Evolutionary conservation across 2,888 invertebrate genomes (phyloP).

Genomic region (Bellardia pandia): DNA sequence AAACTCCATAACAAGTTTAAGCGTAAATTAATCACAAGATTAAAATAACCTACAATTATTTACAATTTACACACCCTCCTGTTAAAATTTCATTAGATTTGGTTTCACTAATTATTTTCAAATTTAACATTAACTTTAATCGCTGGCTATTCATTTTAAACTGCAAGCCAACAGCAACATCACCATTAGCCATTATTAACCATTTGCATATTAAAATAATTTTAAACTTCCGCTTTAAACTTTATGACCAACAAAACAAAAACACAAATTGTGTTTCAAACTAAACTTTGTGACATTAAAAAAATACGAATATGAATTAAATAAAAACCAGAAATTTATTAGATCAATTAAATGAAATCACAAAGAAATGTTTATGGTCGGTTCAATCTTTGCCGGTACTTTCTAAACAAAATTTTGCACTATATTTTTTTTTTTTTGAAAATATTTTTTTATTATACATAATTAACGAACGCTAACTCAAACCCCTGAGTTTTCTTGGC

Average conservation of each 20-base stretch:
- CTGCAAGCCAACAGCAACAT: background rate
- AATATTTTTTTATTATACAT: background rate
- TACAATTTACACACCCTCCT: constrained; percentile 7
- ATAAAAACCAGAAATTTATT: constrained; percentile 33
- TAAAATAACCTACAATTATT: background rate
- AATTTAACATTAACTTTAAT: constrained; percentile 5
- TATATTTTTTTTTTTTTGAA: constrained; percentile 5
- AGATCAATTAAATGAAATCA: constrained; percentile 6
- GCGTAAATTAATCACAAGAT: background rate
- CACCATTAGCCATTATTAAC: no score
- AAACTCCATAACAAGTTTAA: background rate
- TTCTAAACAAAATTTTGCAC: constrained; percentile 56
- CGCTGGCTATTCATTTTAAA: background rate
- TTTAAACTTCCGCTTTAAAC: constrained; percentile 42
- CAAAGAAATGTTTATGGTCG: background rate
- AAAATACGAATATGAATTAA: constrained; percentile 18
- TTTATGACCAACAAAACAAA: background rate
- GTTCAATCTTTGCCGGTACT: constrained; percentile 14
- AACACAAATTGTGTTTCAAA: constrained; percentile 19
- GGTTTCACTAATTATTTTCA: constrained; percentile 37
- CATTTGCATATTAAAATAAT: constrained; percentile 55
- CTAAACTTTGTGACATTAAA: constrained; percentile 35
- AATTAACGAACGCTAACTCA: constrained; percentile 33
- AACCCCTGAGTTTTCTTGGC: constrained; percentile 1
- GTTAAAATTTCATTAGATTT: background rate